Conservation (phyloP, 2,797 vertebrate species). For the Babyrousa celebensis region DNA sequence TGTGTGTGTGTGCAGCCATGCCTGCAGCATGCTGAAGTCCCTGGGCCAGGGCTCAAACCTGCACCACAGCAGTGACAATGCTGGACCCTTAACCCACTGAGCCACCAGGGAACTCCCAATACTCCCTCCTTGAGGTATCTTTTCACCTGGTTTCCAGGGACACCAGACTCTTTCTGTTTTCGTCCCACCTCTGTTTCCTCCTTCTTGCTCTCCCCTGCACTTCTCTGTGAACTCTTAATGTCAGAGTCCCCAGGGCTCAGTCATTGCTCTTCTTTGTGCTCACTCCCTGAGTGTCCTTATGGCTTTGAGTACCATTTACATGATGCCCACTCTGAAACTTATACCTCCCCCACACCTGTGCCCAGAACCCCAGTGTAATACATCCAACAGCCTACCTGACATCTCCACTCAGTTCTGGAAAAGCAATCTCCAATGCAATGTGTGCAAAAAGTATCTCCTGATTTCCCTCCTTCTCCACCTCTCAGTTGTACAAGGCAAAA, state of each 20-base stretch:
- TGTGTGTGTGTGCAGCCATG: too few species aligned
- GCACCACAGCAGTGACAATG: too few species aligned
- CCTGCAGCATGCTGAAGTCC: too few species aligned
- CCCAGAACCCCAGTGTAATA: not conserved
- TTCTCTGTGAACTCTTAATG: not conserved
- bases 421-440: not conserved
- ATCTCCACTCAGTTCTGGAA: not conserved
- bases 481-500: not conserved
- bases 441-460: not conserved
- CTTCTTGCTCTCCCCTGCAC: not conserved
- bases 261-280: not conserved
- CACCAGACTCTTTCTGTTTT: not conserved
- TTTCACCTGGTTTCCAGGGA: not conserved
- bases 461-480: not conserved
- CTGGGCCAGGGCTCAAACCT: too few species aligned
- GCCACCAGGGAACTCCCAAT: too few species aligned
- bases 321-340: not conserved
- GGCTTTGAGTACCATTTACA: not conserved
- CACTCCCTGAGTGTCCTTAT: not conserved
- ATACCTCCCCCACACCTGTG: not conserved
- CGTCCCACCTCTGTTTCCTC: not conserved
- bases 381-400: not conserved
- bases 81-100: too few species aligned
- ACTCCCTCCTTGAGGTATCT: too few species aligned
- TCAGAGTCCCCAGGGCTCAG: not conserved